Evolutionary conservation across 2,797 vertebrate species (phyloP).

Genomic region (Amblyopsis hoosieri): DNA sequence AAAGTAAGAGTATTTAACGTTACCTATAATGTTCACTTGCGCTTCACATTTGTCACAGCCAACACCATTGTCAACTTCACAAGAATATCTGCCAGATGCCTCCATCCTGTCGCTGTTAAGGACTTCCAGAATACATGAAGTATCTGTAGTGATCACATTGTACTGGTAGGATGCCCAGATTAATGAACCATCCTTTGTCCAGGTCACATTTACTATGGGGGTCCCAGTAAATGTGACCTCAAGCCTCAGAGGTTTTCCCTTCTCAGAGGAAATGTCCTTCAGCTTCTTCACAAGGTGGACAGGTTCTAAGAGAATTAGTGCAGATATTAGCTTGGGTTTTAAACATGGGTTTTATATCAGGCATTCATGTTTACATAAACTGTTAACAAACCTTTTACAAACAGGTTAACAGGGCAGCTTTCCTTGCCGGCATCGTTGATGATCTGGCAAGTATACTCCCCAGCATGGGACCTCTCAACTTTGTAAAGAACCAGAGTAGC

Average conservation of each 20-base stretch:
- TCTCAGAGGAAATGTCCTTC: conserved; percentile 84
- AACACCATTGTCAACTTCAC: conserved; percentile 88
- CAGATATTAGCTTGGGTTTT: conserved; percentile 41
- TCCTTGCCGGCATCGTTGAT: conserved; percentile 84
- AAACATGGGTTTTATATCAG: neutral
- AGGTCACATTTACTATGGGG: conserved; percentile 84
- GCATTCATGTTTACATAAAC: conserved; percentile 2
- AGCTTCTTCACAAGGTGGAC: conserved; percentile 89
- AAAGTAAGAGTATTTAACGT: conserved; percentile 3
- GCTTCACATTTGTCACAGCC: conserved; percentile 74
- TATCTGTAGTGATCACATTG: conserved; percentile 86
- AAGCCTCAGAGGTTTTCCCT: conserved; percentile 84
- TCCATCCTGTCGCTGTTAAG: conserved; percentile 78
- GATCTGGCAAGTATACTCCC: conserved; percentile 82
- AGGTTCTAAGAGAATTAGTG: conserved; percentile 65
- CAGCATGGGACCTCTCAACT: conserved; percentile 80
- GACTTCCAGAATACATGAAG: conserved; percentile 80
- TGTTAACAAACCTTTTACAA: conserved; percentile 88
- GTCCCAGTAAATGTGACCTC: conserved; percentile 88
- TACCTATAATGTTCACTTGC: conserved; percentile 71
- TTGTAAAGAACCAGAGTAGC: conserved; percentile 82
- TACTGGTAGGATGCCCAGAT: conserved; percentile 86
- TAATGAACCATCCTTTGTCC: conserved; percentile 85
- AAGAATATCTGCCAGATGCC: conserved; percentile 88
- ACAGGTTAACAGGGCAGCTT: conserved; percentile 80